Conservation (phyloP, 2,888 invertebrate species). For the Agonopterix alstromeriana region DNA sequence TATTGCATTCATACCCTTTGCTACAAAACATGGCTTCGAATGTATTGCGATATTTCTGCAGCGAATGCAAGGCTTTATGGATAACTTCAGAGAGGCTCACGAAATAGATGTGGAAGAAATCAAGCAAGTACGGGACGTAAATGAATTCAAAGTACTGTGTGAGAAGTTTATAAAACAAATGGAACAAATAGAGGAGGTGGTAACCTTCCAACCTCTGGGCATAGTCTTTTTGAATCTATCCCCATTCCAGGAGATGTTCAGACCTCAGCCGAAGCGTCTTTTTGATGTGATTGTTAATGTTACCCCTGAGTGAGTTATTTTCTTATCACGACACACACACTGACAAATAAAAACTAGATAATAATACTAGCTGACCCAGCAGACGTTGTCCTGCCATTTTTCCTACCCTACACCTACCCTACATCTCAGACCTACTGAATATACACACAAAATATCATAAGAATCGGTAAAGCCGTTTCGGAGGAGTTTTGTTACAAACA, state of each 20-base stretch:
- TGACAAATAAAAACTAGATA: too few relatives aligned
- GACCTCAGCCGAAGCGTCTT: constrained; percentile 83
- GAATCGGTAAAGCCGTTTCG: too few relatives aligned
- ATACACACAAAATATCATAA: too few relatives aligned
- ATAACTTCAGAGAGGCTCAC: constrained; percentile 83
- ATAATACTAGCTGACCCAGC: too few relatives aligned
- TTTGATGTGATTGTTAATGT: constrained; percentile 79
- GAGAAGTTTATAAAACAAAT: constrained; percentile 83
- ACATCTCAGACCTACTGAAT: too few relatives aligned
- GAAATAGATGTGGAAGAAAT: constrained; percentile 79
- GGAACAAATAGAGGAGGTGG: constrained; percentile 80
- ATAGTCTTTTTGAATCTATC: constrained; percentile 82
- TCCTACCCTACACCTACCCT: too few relatives aligned
- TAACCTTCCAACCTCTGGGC: constrained; percentile 82
- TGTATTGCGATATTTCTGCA: constrained; percentile 79
- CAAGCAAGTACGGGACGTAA: constrained; percentile 79
- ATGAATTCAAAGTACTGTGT: constrained; percentile 80
- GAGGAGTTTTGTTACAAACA: too few relatives aligned
- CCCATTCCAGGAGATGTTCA: constrained; percentile 83
- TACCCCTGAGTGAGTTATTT: constrained; percentile 79
- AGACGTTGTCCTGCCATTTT: too few relatives aligned
- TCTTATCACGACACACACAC: neutral
- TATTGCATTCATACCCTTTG: constrained; percentile 74
- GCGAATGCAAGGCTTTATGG: constrained; percentile 80
- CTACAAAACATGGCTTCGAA: constrained; percentile 78